Evolutionary conservation across 2,113 vertebrate species (phyloP).

Genomic region (Limanda limanda): DNA sequence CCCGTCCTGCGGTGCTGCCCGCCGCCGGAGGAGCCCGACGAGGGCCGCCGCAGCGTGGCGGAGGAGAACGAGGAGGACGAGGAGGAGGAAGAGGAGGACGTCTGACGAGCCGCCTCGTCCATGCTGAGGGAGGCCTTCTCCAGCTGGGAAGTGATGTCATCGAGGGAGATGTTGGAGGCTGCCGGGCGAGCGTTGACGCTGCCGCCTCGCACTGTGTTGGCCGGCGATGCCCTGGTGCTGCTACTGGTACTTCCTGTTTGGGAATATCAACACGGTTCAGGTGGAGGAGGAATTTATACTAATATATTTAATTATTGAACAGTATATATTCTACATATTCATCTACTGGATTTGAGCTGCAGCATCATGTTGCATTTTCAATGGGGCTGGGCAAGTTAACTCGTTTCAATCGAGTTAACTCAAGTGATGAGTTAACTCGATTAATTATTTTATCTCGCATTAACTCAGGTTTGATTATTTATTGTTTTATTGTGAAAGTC

Average conservation of each 20-base stretch:
- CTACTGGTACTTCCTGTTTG: constrained; percentile 81
- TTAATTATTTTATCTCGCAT: too few species aligned
- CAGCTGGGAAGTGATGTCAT: constrained; percentile 97
- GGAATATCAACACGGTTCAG: not conserved
- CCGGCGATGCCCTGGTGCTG: constrained; percentile 88
- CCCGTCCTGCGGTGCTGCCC: constrained; percentile 91
- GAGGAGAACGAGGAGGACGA: constrained; percentile 78
- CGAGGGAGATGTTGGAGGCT: constrained; percentile 92
- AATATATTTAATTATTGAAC: too few species aligned
- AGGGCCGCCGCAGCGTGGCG: constrained; percentile 73
- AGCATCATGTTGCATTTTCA: too few species aligned
- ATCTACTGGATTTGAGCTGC: too few species aligned
- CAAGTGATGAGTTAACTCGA: too few species aligned
- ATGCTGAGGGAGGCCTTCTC: constrained; percentile 97
- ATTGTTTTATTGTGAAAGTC: too few species aligned
- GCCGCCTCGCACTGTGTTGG: constrained; percentile 86
- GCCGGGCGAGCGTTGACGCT: constrained; percentile 80
- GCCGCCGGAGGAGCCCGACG: constrained; percentile 78
- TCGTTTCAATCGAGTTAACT: too few species aligned
- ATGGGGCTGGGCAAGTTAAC: too few species aligned
- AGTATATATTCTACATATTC: too few species aligned
- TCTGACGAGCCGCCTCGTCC: constrained; percentile 97
- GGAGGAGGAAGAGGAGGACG: constrained; percentile 82
- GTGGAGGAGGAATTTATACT: not conserved
- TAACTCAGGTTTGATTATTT: too few species aligned